A percentile compares a stretch with the other conserved stretches of the same genome.
phyloP scores from a whole-genome alignment of 2,797 vertebrate genomes.

The Ataeniobius toweri region DNA sequence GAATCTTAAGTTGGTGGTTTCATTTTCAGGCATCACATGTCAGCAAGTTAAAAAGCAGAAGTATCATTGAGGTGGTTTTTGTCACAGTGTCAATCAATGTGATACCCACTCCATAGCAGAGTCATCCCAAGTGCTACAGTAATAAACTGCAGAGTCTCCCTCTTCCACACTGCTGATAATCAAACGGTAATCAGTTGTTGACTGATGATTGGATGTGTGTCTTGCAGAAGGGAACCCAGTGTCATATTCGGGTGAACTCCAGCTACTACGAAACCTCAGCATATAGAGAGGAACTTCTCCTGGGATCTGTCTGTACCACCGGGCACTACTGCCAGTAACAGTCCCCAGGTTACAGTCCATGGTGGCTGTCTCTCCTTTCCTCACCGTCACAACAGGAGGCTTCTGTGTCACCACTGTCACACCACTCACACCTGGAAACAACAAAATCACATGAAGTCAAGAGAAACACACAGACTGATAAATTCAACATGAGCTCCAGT shows the following conservation, averaged over 20 bases:
- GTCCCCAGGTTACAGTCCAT: conserved; percentile 64
- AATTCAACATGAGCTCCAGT: conserved; percentile 31
- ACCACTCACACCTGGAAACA: conserved; percentile 68
- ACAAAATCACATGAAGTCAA: conserved; percentile 49
- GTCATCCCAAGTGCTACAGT: background rate
- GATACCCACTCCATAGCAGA: background rate
- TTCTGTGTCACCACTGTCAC: conserved; percentile 67
- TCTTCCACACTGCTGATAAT: conserved; percentile 51
- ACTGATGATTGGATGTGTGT: conserved; percentile 36
- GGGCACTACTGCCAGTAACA: background rate
- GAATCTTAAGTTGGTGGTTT: background rate
- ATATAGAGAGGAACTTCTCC: conserved; percentile 35
- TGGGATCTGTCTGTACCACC: conserved; percentile 35
- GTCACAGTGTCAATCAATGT: conserved; percentile 53
- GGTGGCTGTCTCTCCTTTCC: too few relatives aligned
- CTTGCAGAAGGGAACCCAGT: conserved; percentile 49
- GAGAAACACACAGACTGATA: conserved; percentile 35
- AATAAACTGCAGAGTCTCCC: conserved; percentile 56
- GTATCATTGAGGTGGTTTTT: conserved; percentile 40
- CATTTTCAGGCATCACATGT: background rate
- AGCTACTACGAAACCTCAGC: fast-evolving
- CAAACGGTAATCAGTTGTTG: conserved; percentile 40
- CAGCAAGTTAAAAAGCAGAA: too few relatives aligned
- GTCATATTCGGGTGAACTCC: conserved; percentile 1
- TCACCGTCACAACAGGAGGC: background rate